Base-by-base conservation (phyloP, 2,888 invertebrate genomes). In the Morpho deidamia region DNA sequence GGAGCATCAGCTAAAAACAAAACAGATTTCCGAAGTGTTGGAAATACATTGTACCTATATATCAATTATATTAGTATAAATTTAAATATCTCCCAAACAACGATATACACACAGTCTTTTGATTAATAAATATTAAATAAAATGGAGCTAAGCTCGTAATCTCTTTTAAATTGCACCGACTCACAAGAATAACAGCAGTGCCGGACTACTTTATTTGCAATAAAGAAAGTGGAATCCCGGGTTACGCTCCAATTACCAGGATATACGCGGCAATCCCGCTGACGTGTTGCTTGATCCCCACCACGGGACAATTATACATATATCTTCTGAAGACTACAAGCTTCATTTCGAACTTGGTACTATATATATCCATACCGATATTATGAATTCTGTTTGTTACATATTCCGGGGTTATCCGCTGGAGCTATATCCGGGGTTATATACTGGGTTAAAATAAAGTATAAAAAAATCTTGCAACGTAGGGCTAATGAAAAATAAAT, bases 141-240 rank as follows among this genome's bases (percentile, higher is more conserved):
- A 47, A 33, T 39, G 23, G 32, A 48, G 32, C 23, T 46, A 50
- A 34, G 43, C 46, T 43, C 43, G 52, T 55, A 55, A 50, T 58
- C 58, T 50, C 59, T 65, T 53, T 45, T 56, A 41, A 59, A 62
- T 74, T 67, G 56, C 49, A 64, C 77, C 71, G 59, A 54, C 59
- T 61, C 59, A 63, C 67, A 74, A 81, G 76, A 83, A 81, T 77
- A 82, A 77, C 81, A 78, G 79, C 77, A 78, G 83, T 75, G 81
- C 75, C 78, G 78, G 80, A 80, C 78, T 85, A 86, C 83, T 88
- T 89, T 89, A 88, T 88, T 82, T 66, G 86, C 85, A 89, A 88
- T 89, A 89, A 89, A 88, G 87, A 86, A 86, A 89, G 85, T 88
- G 85, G 87, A 81, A 87, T 86, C 84, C 84, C 81, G 81, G 78